These are phyloP conservation scores for Columba janthina DNA, from an alignment of 2,113 vertebrate genomes.

Conservation along the genomic window DNA sequence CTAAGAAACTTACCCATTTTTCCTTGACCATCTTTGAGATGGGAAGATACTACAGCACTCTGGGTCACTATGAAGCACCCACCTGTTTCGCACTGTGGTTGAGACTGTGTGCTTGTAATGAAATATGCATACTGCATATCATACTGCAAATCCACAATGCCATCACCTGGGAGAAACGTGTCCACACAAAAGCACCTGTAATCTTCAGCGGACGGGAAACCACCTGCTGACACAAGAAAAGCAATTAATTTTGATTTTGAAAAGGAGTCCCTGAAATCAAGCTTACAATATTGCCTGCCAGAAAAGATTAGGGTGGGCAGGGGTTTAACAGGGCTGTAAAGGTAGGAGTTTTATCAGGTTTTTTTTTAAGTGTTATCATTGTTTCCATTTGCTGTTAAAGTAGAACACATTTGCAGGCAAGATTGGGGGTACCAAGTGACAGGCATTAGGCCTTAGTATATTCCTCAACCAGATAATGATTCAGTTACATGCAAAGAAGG, in stretches of 20 bases:
- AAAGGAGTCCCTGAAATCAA: background rate
- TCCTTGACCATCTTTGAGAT: background rate
- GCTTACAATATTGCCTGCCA: background rate
- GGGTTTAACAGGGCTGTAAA: background rate
- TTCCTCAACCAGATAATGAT: accelerated
- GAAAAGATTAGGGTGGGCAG: background rate
- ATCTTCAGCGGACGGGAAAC: background rate
- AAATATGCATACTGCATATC: accelerated
- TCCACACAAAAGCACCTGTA: background rate
- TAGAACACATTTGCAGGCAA: background rate
- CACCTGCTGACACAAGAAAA: background rate
- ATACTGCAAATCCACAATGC: background rate
- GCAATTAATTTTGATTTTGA: background rate
- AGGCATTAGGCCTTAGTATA: background rate
- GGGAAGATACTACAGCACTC: background rate
- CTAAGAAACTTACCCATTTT: background rate
- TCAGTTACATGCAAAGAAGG: background rate
- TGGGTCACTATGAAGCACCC: background rate
- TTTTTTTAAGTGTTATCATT: background rate
- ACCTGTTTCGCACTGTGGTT: background rate
- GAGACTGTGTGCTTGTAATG: background rate
- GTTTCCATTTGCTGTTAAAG: background rate
- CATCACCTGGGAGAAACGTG: background rate
- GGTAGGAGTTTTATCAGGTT: background rate
- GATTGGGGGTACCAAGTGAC: background rate